Evolutionary conservation across 2,888 invertebrate genomes (phyloP).

Genomic region (Anticlea derivata): DNA sequence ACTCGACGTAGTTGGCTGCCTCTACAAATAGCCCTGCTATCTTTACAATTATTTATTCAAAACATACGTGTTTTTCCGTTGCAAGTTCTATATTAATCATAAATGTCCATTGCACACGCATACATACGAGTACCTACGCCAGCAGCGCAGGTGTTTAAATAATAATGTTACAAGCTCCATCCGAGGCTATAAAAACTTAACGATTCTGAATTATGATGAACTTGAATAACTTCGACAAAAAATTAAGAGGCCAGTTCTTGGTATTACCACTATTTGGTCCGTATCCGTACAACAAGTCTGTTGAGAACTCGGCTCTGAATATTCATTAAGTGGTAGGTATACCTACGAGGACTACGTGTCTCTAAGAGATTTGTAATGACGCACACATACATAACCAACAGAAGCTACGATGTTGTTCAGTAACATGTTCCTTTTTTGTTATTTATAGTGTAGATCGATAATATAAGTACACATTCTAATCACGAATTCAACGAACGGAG

Average conservation of each 20-base stretch:
- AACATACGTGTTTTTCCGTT: conserved; percentile 53
- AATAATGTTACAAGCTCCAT: conserved; percentile 63
- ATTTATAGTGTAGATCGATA: conserved; percentile 58
- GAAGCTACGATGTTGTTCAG: conserved; percentile 49
- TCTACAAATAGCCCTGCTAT: conserved; percentile 48
- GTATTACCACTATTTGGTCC: conserved; percentile 65
- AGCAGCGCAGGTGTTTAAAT: conserved; percentile 63
- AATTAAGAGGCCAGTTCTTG: conserved; percentile 65
- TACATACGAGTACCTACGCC: conserved; percentile 48
- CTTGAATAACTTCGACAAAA: conserved; percentile 69
- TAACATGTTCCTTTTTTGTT: conserved; percentile 51
- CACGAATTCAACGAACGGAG: conserved; percentile 3
- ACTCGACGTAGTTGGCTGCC: conserved; percentile 40
- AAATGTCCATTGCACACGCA: conserved; percentile 60
- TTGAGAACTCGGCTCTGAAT: conserved; percentile 67
- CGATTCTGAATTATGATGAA: conserved; percentile 52
- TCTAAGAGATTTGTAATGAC: conserved; percentile 63
- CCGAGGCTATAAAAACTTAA: conserved; percentile 64
- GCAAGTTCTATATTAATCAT: conserved; percentile 64
- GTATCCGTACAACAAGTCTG: conserved; percentile 22
- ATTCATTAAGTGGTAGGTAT: conserved; percentile 61
- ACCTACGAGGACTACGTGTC: conserved; percentile 41
- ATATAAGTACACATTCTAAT: conserved; percentile 17
- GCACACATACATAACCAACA: conserved; percentile 56
- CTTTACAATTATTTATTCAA: conserved; percentile 39